Conservation (phyloP, 1,140 invertebrate genomes). For the Fopius arisanus region DNA sequence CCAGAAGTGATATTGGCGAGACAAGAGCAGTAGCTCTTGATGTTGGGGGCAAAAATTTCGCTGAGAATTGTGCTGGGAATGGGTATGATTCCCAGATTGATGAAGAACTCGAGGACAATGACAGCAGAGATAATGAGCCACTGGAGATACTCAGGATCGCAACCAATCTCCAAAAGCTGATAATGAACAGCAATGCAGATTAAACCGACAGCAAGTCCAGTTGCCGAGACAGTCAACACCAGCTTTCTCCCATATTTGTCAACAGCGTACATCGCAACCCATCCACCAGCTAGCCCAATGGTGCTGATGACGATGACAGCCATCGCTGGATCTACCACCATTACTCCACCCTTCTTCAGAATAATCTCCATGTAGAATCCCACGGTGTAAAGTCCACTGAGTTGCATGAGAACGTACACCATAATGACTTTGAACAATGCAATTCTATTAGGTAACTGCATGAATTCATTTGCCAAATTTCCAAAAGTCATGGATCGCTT, state of each 20-base stretch:
- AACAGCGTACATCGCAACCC: conserved; percentile 70
- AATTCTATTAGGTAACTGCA: conserved; percentile 67
- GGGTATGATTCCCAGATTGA: conserved; percentile 72
- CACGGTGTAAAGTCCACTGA: conserved; percentile 76
- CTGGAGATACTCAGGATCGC: conserved; percentile 8
- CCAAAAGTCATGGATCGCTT: conserved; percentile 59
- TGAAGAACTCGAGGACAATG: conserved; percentile 5
- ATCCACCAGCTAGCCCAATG: conserved; percentile 70
- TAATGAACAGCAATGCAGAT: conserved; percentile 37
- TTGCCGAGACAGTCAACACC: conserved; percentile 70
- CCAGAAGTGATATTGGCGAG: conserved; percentile 76
- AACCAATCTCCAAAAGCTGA: conserved; percentile 28
- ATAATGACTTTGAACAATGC: conserved; percentile 70
- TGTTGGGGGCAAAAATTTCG: conserved; percentile 41
- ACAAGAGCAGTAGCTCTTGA: conserved; percentile 59
- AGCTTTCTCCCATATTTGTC: conserved; percentile 75
- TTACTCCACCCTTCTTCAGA: conserved; percentile 68
- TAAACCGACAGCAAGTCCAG: conserved; percentile 64
- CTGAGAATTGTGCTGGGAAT: conserved; percentile 72
- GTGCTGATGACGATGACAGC: conserved; percentile 72
- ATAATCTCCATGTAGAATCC: conserved; percentile 77
- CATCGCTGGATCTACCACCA: conserved; percentile 54
- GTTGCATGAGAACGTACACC: conserved; percentile 75
- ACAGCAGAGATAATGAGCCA: conserved; percentile 24
- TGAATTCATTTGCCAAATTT: conserved; percentile 66